Base-by-base conservation (phyloP, 2,888 invertebrate species). In the Leucophenga maculata region DNA sequence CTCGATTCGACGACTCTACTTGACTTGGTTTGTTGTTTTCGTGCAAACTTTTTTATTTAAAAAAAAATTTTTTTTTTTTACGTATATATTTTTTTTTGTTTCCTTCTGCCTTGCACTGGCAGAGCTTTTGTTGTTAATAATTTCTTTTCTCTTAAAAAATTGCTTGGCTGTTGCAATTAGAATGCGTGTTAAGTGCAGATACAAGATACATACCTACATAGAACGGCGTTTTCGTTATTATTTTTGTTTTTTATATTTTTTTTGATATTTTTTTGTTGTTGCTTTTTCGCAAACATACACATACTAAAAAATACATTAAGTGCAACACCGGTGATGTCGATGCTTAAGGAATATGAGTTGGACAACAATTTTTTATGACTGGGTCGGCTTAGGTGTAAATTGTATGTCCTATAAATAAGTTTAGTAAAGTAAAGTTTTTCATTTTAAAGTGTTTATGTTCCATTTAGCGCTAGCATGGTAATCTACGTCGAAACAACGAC, bases 131-230 rank as follows among this genome's bases (percentile, higher is more conserved):
- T 82, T 82, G 77, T 81, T 83, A 83, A 84, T 82, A 77, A 83
- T 84, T 82, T 83, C 81, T 79, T 78, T 82, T 80, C 80, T 78
- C 74, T 73, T 64, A 65, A 71, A 73, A 74, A 72, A 72, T 73
- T 74, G 76, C 77, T 77, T 79, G 79, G 74, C 77, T 77, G 73
- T 76, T 83, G 86, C 86, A 86, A 86, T 86, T 86, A 86, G 86
- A 86, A 86, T 86, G 85, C 86, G 86, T 86, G 86, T 85, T 86
- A 86, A 85, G 84, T 84, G 86, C 77, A 80, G 77, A 77, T 74
- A 75, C 72, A 77, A 69, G 65, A 69, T 66, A 62, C 26, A 52
- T 20, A 44, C 32, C 31, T 22, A 60, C 46, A 69, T 44, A n/a
- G 48, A 50, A 31, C n/a, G 20, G 44, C 44, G 32, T 26, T 16